Conservation (phyloP, 2,888 invertebrate genomes). For the Steinernema carpocapsae region DNA sequence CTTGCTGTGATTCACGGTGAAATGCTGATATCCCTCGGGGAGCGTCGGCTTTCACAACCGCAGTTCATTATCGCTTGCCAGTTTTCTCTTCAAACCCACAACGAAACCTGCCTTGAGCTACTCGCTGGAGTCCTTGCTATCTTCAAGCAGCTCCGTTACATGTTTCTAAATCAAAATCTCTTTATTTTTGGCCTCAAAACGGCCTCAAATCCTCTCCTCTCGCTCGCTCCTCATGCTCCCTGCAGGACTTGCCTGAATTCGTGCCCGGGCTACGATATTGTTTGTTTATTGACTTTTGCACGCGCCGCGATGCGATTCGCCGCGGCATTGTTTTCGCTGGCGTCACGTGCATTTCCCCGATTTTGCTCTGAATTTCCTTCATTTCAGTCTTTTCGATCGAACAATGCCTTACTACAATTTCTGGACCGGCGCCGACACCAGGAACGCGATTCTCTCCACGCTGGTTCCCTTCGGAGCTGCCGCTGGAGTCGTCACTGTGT, state of each 20-base stretch:
- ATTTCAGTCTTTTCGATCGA: background rate
- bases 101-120: too few relatives aligned
- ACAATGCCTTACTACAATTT: slow-evolving; percentile 43
- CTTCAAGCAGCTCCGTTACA: too few relatives aligned
- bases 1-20: too few relatives aligned
- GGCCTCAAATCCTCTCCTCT: too few relatives aligned
- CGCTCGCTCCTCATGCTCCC: background rate
- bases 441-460: slow-evolving; percentile 54
- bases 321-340: background rate
- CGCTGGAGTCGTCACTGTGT: slow-evolving; percentile 35
- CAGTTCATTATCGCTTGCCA: too few relatives aligned
- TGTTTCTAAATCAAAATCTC: too few relatives aligned
- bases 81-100: too few relatives aligned
- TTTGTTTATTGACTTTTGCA: slow-evolving; percentile 31
- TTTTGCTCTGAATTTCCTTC: background rate
- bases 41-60: too few relatives aligned
- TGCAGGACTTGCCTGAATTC: background rate
- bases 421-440: slow-evolving; percentile 53
- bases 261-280: background rate
- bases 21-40: too few relatives aligned
- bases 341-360: background rate
- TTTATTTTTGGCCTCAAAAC: too few relatives aligned
- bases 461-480: slow-evolving; percentile 57
- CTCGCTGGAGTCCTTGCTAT: too few relatives aligned
- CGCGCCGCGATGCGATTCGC: background rate